A percentile compares a stretch with the other conserved stretches of the same genome.
These are phyloP conservation scores for Eupithecia tripunctaria DNA, from an alignment of 2,888 invertebrate species.

Conservation along the genomic window DNA sequence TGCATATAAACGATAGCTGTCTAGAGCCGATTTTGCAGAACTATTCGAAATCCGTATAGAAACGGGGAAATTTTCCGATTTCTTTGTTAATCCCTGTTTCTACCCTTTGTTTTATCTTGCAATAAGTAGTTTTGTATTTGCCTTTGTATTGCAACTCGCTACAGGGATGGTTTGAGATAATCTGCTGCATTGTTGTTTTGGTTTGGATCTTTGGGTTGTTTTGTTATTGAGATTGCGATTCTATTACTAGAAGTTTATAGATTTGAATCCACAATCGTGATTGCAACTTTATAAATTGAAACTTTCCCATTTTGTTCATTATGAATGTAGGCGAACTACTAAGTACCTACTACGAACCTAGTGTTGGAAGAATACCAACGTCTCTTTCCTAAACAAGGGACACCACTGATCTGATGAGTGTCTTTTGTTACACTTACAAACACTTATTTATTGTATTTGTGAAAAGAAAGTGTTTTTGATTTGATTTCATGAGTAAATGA, in stretches of 20 bases:
- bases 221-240: constrained; percentile 6
- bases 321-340: background rate
- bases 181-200: constrained; percentile 26
- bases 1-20: constrained; percentile 28
- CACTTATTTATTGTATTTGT: too few relatives aligned
- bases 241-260: background rate
- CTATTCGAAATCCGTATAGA: constrained; percentile 44
- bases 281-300: background rate
- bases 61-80: constrained; percentile 45
- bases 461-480: too few relatives aligned
- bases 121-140: constrained; percentile 47
- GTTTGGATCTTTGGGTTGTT: constrained; percentile 13
- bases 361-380: too few relatives aligned
- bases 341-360: background rate
- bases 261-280: background rate
- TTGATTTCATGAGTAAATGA: too few relatives aligned
- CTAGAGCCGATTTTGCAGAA: constrained; percentile 41
- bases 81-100: constrained; percentile 44
- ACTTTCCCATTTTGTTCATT: background rate
- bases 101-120: constrained; percentile 47
- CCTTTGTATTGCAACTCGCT: constrained; percentile 35
- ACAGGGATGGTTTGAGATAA: constrained; percentile 27
- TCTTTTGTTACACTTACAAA: too few relatives aligned
- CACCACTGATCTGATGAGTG: too few relatives aligned
- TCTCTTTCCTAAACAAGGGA: too few relatives aligned